Conservation (phyloP, 2,113 vertebrate genomes). For the Rhizomys pruinosus region DNA sequence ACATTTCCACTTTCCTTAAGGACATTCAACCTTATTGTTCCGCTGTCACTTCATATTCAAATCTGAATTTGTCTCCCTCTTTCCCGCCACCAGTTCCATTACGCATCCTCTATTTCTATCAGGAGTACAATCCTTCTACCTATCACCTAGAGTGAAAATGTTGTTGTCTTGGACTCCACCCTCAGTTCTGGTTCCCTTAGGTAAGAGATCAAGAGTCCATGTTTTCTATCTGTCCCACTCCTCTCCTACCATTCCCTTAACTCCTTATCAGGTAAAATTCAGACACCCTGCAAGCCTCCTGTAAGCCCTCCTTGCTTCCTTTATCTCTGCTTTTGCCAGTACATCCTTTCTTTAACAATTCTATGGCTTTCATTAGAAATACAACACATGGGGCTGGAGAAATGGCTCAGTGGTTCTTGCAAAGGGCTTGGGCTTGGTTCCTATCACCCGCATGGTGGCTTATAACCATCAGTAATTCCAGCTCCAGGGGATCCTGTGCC, state of each 20-base stretch:
- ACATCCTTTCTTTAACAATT: too few species aligned
- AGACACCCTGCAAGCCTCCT: too few species aligned
- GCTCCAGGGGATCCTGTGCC: too few species aligned
- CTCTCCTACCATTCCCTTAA: neutral
- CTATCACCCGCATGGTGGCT: too few species aligned
- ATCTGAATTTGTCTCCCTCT: neutral
- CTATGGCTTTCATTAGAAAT: neutral
- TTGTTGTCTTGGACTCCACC: neutral
- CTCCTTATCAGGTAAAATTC: too few species aligned
- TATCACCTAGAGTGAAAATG: neutral
- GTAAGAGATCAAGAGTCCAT: neutral
- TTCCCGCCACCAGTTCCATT: neutral
- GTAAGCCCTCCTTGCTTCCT: neutral
- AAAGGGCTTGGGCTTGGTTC: too few species aligned
- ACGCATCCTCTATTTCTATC: neutral
- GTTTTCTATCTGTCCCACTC: neutral
- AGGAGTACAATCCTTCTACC: neutral
- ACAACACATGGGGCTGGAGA: neutral
- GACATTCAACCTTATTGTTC: neutral
- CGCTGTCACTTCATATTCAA: constrained; percentile 21
- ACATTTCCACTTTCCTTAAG: neutral
- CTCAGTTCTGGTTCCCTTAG: neutral
- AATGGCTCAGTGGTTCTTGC: too few species aligned
- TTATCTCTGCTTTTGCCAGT: neutral
- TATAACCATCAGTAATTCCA: too few species aligned